A percentile compares a stretch with the other conserved stretches of the same genome.
Conservation (phyloP, 2,888 invertebrate genomes). For the Drosophila mimica region DNA sequence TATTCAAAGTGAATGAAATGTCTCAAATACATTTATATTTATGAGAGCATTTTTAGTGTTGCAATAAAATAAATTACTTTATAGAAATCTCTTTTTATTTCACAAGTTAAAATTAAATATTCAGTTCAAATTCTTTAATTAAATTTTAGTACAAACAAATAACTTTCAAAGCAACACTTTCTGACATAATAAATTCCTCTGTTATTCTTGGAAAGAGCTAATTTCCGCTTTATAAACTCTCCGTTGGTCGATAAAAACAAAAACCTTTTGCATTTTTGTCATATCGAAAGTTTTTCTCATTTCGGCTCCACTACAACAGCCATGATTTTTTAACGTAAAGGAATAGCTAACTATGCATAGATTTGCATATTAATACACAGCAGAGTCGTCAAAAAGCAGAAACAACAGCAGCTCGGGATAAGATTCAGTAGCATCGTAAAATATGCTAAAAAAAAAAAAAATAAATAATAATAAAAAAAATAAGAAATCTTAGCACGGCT, state of each 20-base stretch:
- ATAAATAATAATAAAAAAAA: too few species aligned
- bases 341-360: slow-evolving; percentile 34
- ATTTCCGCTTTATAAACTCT: background rate
- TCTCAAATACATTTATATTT: background rate
- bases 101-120: background rate
- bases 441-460: slow-evolving; percentile 38
- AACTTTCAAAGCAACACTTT: background rate
- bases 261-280: slow-evolving; percentile 36
- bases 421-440: slow-evolving; percentile 32
- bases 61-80: background rate
- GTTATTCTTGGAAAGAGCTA: background rate
- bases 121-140: slow-evolving; percentile 11
- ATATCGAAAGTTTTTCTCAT: slow-evolving; percentile 39
- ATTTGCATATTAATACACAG: slow-evolving; percentile 67
- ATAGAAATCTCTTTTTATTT: background rate
- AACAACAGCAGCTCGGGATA: slow-evolving; percentile 13
- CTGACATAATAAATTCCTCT: slow-evolving; percentile 15
- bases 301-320: slow-evolving; percentile 6
- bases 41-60: background rate
- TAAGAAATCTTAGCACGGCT: slow-evolving; percentile 38
- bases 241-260: background rate
- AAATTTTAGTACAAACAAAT: slow-evolving; percentile 13
- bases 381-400: slow-evolving; percentile 56
- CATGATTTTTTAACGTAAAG: background rate
- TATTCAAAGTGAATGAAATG: background rate